These are phyloP conservation scores for Datnioides undecimradiatus DNA, from an alignment of 2,113 vertebrate genomes.

Conservation along the genomic window DNA sequence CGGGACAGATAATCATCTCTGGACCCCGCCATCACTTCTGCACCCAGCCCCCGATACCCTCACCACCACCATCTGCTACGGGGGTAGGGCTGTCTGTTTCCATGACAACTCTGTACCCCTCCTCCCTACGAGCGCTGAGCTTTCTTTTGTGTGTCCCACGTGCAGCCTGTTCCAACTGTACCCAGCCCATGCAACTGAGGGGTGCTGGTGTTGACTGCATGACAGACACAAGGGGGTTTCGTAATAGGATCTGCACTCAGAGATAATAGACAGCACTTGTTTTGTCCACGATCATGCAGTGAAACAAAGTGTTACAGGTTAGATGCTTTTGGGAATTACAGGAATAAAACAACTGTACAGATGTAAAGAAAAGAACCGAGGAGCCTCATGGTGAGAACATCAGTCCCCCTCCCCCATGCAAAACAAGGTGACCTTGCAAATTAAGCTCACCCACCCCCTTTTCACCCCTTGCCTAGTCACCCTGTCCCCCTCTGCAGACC, in stretches of 20 bases:
- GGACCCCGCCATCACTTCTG: constrained; percentile 54
- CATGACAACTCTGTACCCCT: constrained; percentile 71
- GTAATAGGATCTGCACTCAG: not conserved
- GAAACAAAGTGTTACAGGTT: not conserved
- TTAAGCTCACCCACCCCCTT: constrained; percentile 37
- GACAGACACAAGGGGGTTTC: constrained; percentile 20
- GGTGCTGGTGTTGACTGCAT: constrained; percentile 25
- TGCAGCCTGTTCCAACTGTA: constrained; percentile 64
- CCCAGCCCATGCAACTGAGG: constrained; percentile 15
- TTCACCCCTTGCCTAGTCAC: constrained; percentile 50
- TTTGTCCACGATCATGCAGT: not conserved
- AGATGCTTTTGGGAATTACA: not conserved
- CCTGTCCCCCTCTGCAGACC: not conserved
- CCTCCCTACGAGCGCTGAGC: constrained; percentile 58
- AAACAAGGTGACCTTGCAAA: constrained; percentile 74
- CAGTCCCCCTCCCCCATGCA: constrained; percentile 55
- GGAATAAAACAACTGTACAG: not conserved
- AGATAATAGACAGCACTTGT: not conserved
- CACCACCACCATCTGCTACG: constrained; percentile 76
- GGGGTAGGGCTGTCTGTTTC: constrained; percentile 80
- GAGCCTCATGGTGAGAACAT: not conserved
- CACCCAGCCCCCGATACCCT: constrained; percentile 71
- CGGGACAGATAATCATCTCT: constrained; percentile 67
- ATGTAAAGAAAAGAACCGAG: not conserved
- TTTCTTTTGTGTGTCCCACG: constrained; percentile 75